Evolutionary conservation across 2,113 vertebrate genomes (phyloP), one percentile per base, ranked within the genome.

Genomic region (Poecilia latipinna): DNA sequence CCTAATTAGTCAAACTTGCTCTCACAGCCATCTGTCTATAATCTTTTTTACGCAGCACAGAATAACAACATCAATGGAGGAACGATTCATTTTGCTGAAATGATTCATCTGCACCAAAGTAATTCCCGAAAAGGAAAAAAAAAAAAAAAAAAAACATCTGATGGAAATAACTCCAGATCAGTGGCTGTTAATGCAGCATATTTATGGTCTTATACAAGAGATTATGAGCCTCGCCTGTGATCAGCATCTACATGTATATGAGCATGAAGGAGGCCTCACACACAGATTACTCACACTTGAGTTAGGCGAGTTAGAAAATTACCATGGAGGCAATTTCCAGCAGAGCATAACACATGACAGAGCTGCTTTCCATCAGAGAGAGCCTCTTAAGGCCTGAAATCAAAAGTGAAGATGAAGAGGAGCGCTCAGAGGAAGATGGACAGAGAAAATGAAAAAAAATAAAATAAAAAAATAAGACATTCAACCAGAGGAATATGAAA

Each of bases 291-390:
- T 31, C 44, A 48, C 31, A 37, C 28, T 48, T 24, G 37, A 74
- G n/a, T 1, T 1, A 37, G 33, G 61, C 28, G 4, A 12, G 51
- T n/a, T 57, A 10, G 24, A n/a, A 66, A 70, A 66, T 71, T 48
- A 65, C 51, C 39, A 12, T 10, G 31, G 48, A 70, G 39, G 67
- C 26, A 32, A 24, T 65, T 66, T 75, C 31, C 72, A 22, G 24
- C 35, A 61, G 72, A 44, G 11, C 3, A 35, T 13, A 62, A 68
- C 57, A 12, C 39, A 65, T 24, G 32, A 60, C 22, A 35, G 17
- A 17, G 22, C 35, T 61, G 68, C 76, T 13, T 7, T 72, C 62
- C 37, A 32, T 29, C 3, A 54, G 42, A 12, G 37, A 12, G 3
- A 4, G 29, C 13, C 37, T 73, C 57, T 61, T 24, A 71, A 60